Percentiles rank a stretch among this genome's conserved stretches.
phyloP scores from a whole-genome alignment of 2,888 invertebrate genomes.

The Gnatocerus cornutus region DNA sequence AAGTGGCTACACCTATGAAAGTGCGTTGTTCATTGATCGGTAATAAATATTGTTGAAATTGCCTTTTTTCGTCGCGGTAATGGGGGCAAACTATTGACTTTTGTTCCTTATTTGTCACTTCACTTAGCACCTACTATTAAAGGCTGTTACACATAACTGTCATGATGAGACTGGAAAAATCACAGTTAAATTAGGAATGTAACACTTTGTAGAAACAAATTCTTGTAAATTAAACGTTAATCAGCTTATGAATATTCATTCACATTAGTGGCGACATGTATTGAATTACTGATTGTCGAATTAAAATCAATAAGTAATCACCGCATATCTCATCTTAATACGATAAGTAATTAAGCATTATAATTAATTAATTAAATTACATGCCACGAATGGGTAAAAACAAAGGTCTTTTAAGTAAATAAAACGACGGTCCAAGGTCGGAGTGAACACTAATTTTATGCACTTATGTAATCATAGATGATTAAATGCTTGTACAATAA shows the following conservation, averaged over 20 bases:
- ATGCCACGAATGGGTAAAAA: slow-evolving; percentile 26
- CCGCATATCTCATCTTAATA: slow-evolving; percentile 34
- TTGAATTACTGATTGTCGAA: slow-evolving; percentile 23
- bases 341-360: slow-evolving; percentile 25
- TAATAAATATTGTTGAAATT: slow-evolving; percentile 28
- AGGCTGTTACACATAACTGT: slow-evolving; percentile 1
- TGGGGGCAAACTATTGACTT: slow-evolving; percentile 36
- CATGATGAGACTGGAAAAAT: not conserved
- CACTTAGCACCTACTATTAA: slow-evolving; percentile 27
- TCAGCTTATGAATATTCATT: slow-evolving; percentile 26
- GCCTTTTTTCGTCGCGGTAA: slow-evolving; percentile 27
- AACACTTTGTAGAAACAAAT: slow-evolving; percentile 9
- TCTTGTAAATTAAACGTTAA: slow-evolving; percentile 25
- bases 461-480: slow-evolving; percentile 45
- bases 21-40: slow-evolving; percentile 16
- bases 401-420: slow-evolving; percentile 33
- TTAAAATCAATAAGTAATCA: slow-evolving; percentile 27
- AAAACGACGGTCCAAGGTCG: slow-evolving; percentile 43
- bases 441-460: slow-evolving; percentile 45
- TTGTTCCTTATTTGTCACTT: slow-evolving; percentile 35
- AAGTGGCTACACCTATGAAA: slow-evolving; percentile 24
- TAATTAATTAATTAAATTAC: slow-evolving; percentile 35
- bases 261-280: slow-evolving; percentile 23
- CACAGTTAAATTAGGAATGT: slow-evolving; percentile 11
- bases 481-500: slow-evolving; percentile 32